Conservation (phyloP, 2,888 invertebrate genomes). For the Reticulitermes lucifugus region DNA sequence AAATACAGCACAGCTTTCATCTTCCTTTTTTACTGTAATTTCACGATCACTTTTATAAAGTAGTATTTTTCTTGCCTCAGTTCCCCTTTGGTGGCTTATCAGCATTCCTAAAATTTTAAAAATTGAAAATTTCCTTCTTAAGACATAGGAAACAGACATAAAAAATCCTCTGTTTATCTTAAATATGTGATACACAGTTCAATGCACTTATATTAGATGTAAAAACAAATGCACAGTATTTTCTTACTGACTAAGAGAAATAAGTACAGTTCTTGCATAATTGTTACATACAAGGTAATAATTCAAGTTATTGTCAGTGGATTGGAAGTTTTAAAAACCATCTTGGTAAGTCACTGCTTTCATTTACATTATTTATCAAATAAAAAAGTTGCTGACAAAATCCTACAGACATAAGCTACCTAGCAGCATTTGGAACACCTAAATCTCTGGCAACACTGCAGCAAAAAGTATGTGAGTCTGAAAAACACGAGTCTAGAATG, state of each 20-base stretch:
- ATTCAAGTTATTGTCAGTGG: constrained; percentile 19
- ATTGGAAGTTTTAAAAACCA: constrained; percentile 11
- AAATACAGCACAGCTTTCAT: constrained; percentile 36
- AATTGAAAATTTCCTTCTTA: neutral
- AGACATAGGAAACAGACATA: neutral
- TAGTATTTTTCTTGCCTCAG: neutral
- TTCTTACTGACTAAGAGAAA: neutral
- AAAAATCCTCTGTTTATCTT: neutral
- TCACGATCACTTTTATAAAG: neutral
- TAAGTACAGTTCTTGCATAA: constrained; percentile 29
- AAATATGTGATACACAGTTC: neutral
- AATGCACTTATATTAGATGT: neutral
- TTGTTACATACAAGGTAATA: neutral
- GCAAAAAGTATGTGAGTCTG: neutral
- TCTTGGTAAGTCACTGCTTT: neutral
- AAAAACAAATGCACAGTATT: constrained; percentile 33
- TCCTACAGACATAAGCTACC: neutral
- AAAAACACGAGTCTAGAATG: neutral
- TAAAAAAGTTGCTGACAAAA: neutral
- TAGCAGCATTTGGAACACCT: neutral
- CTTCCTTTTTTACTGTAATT: neutral
- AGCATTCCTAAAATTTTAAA: neutral
- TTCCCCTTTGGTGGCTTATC: neutral
- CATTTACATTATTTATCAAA: neutral
- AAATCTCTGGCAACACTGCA: neutral